Evolutionary conservation across 2,113 vertebrate species (phyloP).

Genomic region (Chrysochloris asiatica): DNA sequence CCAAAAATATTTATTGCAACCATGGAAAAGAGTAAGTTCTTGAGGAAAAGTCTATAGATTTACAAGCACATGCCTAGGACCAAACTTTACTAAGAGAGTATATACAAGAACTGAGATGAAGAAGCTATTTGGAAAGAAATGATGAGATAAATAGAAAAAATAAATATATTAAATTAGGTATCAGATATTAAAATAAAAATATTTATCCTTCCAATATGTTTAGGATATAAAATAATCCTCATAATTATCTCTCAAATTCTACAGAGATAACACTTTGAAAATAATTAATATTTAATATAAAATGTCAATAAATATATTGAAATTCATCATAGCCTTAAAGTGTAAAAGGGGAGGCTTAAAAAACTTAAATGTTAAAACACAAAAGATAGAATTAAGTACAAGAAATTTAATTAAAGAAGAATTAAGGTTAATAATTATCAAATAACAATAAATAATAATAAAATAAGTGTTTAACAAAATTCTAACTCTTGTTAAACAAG

Average conservation of each 20-base stretch:
- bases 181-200: neutral
- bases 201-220: neutral
- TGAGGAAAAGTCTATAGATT: neutral
- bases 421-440: neutral
- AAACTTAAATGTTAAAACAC: neutral
- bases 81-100: neutral
- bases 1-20: conserved; percentile 35
- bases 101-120: neutral
- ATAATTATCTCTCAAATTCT: neutral
- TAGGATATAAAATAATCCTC: neutral
- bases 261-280: neutral
- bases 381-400: neutral
- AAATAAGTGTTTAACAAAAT: neutral
- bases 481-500: no score
- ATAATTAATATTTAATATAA: neutral
- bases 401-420: neutral
- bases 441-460: neutral
- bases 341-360: neutral
- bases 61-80: neutral
- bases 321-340: neutral
- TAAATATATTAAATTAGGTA: conserved; percentile 40
- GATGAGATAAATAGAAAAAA: neutral
- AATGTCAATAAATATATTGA: neutral
- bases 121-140: neutral
- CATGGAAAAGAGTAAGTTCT: neutral